phyloP scores from a whole-genome alignment of 2,888 invertebrate species.

The Apantesis nais region DNA sequence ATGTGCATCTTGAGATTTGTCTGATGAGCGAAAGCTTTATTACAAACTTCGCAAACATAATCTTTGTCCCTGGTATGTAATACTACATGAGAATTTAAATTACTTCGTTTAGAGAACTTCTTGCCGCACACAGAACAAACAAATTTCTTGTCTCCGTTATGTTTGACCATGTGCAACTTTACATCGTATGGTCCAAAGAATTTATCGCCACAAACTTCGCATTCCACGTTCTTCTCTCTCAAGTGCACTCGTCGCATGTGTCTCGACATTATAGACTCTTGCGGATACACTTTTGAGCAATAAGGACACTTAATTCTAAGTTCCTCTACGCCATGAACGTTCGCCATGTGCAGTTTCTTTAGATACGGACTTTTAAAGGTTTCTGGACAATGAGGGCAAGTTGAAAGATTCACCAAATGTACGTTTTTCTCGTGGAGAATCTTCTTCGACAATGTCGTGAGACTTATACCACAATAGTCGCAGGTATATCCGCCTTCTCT shows the following conservation, averaged over 20 bases:
- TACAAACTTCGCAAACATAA: conserved; percentile 81
- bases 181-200: conserved; percentile 78
- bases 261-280: conserved; percentile 85
- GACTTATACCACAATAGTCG: conserved; percentile 79
- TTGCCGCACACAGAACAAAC: conserved; percentile 86
- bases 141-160: conserved; percentile 83
- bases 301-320: conserved; percentile 78
- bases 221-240: conserved; percentile 77
- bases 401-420: conserved; percentile 70
- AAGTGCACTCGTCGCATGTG: conserved; percentile 87
- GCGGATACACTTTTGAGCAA: conserved; percentile 79
- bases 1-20: conserved; percentile 71
- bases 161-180: conserved; percentile 82
- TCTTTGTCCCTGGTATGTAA: conserved; percentile 85
- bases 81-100: conserved; percentile 84
- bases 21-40: conserved; percentile 80
- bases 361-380: conserved; percentile 78
- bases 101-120: conserved; percentile 86
- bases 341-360: conserved; percentile 76
- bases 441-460: conserved; percentile 76
- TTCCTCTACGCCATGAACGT: conserved; percentile 76
- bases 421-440: conserved; percentile 78
- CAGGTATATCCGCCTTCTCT: conserved; percentile 77
- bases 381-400: conserved; percentile 76
- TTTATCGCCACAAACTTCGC: conserved; percentile 76